Evolutionary conservation across 2,113 vertebrate genomes (phyloP).

Genomic region (Brachypteracias leptosomus): DNA sequence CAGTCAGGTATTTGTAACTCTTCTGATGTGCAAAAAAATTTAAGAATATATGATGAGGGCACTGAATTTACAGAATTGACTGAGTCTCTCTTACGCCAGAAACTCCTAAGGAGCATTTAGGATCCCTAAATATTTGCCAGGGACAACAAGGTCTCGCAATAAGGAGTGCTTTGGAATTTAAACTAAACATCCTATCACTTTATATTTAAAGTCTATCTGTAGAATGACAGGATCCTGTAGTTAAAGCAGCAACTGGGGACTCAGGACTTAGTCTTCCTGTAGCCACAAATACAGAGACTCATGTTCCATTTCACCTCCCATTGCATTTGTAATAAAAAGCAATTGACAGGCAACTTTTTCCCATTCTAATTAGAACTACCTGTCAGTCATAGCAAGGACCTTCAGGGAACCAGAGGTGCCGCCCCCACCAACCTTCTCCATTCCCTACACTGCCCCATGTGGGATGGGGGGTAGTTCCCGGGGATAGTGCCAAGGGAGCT

Average conservation of each 20-base stretch:
- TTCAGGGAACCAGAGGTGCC: neutral
- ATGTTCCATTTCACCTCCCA: neutral
- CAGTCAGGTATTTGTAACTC: neutral
- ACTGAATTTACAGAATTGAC: neutral
- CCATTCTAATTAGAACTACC: neutral
- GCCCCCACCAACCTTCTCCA: neutral
- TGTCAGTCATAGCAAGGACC: neutral
- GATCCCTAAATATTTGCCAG: neutral
- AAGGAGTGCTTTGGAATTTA: neutral
- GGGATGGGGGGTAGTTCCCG: neutral
- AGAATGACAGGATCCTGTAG: slow-evolving; percentile 17
- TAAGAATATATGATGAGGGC: neutral
- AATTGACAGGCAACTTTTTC: neutral
- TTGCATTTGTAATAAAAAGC: neutral
- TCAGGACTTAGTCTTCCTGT: neutral
- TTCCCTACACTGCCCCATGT: neutral
- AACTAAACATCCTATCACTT: neutral
- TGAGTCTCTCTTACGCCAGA: neutral
- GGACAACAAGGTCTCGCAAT: neutral
- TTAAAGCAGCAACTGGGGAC: neutral
- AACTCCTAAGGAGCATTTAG: neutral
- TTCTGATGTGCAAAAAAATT: neutral
- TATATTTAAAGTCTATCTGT: neutral
- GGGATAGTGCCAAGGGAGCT: neutral
- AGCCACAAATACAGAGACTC: neutral